Percentiles rank a stretch among this genome's conserved stretches.
Conservation (phyloP, 1,140 invertebrate species). For the Drusus annulatus region DNA sequence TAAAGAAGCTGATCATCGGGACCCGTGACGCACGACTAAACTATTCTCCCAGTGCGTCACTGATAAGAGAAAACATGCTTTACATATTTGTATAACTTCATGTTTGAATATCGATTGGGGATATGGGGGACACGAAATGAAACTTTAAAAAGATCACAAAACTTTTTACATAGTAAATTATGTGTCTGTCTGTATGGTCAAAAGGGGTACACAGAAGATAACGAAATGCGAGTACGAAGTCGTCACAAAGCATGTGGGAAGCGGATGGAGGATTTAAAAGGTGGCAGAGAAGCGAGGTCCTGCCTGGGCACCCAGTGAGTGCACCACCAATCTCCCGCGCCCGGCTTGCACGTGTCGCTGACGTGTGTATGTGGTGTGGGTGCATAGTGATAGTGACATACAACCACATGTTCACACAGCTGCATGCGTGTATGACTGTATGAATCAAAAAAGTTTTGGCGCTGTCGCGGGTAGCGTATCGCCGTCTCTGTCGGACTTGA, state of each 20-base stretch:
- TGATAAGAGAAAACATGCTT: neutral
- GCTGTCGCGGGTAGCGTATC: slow-evolving; percentile 20
- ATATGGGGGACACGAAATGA: too few species aligned
- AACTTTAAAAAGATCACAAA: too few species aligned
- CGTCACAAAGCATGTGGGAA: too few species aligned
- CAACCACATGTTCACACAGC: slow-evolving; percentile 33
- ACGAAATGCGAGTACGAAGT: too few species aligned
- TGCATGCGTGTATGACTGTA: slow-evolving; percentile 41
- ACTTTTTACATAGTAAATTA: too few species aligned
- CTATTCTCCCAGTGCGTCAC: slow-evolving; percentile 1
- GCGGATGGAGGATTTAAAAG: too few species aligned
- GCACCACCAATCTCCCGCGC: neutral
- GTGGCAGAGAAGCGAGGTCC: neutral
- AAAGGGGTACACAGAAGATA: too few species aligned
- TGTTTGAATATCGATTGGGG: too few species aligned
- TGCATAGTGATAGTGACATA: slow-evolving; percentile 41
- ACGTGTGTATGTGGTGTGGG: slow-evolving; percentile 9
- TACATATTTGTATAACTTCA: too few species aligned
- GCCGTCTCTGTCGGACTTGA: slow-evolving; percentile 11
- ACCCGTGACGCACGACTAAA: neutral
- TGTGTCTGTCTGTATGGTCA: too few species aligned
- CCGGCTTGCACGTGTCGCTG: slow-evolving; percentile 23
- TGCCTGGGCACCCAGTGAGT: slow-evolving; percentile 8
- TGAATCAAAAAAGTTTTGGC: slow-evolving; percentile 45
- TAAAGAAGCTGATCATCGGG: too few species aligned